Percentiles rank a stretch among this genome's conserved stretches.
Evolutionary conservation across 2,888 invertebrate genomes (phyloP).

Genomic region (Acheta domesticus): DNA sequence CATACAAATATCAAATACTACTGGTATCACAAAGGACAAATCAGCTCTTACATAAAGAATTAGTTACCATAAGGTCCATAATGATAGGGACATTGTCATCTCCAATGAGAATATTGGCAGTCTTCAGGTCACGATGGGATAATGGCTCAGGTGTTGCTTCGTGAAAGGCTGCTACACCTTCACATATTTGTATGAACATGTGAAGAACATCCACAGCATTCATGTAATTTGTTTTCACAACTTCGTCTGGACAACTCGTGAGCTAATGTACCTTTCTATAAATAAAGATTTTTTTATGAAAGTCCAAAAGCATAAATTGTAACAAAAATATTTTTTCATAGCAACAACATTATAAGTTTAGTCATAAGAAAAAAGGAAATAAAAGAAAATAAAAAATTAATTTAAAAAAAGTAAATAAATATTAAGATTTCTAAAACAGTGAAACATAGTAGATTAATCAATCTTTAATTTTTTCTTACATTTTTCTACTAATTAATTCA

Average conservation of each 20-base stretch:
- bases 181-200: conserved; percentile 69
- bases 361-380: not conserved
- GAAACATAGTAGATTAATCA: too few species aligned
- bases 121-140: conserved; percentile 82
- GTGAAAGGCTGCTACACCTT: conserved; percentile 71
- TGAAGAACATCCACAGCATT: conserved; percentile 62
- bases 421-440: too few species aligned
- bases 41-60: too few species aligned
- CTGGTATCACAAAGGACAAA: too few species aligned
- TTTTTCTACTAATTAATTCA: too few species aligned
- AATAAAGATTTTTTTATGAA: conserved; percentile 32
- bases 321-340: not conserved
- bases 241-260: conserved; percentile 63
- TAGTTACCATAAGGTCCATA: conserved; percentile 72
- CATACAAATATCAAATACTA: too few species aligned
- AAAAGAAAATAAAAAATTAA: not conserved
- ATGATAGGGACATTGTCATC: conserved; percentile 69
- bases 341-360: not conserved
- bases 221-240: conserved; percentile 58
- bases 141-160: conserved; percentile 67
- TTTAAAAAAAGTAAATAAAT: too few species aligned
- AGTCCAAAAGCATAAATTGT: not conserved
- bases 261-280: conserved; percentile 67
- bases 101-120: conserved; percentile 75
- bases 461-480: too few species aligned